Conservation (phyloP, 1,140 invertebrate species). For the Drosophila athabasca region DNA sequence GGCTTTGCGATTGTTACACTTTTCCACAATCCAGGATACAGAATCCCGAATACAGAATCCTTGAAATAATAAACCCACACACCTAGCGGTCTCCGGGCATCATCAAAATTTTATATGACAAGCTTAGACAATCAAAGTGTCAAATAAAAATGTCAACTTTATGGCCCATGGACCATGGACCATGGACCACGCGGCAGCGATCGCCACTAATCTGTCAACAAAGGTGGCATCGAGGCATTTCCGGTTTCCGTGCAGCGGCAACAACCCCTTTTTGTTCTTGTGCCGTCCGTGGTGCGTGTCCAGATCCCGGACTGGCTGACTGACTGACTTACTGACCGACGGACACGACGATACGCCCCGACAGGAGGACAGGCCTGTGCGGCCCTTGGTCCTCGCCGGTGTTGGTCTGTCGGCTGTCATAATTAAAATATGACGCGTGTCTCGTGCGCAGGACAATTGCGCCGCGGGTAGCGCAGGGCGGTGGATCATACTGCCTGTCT, state of each 20-base stretch:
- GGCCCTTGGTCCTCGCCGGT: conserved; percentile 7
- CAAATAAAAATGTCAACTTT: conserved; percentile 79
- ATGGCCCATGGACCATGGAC: conserved; percentile 25
- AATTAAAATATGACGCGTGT: conserved; percentile 83
- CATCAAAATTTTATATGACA: conserved; percentile 37
- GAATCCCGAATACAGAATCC: conserved; percentile 15
- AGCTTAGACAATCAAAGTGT: conserved; percentile 79
- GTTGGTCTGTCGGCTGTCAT: conserved; percentile 67
- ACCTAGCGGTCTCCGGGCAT: background rate
- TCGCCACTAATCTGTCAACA: conserved; percentile 79
- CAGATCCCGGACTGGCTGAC: conserved; percentile 36
- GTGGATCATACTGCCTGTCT: background rate
- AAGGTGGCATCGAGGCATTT: conserved; percentile 62
- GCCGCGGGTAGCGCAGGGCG: conserved; percentile 25
- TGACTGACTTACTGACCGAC: conserved; percentile 46
- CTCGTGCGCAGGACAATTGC: conserved; percentile 71
- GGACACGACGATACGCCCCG: conserved; percentile 23
- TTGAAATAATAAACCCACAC: conserved; percentile 30
- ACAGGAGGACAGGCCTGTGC: conserved; percentile 26
- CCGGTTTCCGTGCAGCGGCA: conserved; percentile 62
- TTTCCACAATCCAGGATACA: conserved; percentile 8
- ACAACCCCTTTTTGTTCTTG: conserved; percentile 35
- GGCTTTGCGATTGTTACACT: conserved; percentile 51
- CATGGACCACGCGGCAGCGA: conserved; percentile 41
- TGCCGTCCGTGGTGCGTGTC: conserved; percentile 36